Evolutionary conservation across 2,888 invertebrate genomes (phyloP).

Genomic region (Petrolisthes cinctipes): DNA sequence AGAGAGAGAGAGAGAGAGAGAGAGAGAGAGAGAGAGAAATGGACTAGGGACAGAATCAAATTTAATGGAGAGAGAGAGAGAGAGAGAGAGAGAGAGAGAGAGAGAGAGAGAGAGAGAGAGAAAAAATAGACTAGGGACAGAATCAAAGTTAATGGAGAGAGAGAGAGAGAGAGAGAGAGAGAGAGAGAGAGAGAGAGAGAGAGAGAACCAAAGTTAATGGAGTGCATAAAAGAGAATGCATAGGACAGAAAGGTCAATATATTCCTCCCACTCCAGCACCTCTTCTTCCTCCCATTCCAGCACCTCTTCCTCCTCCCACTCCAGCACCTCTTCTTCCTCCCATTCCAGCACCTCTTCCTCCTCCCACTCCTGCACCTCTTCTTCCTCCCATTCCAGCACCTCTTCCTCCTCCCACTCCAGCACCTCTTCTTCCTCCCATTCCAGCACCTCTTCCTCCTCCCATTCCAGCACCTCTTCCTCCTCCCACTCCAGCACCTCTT

Average conservation of each 20-base stretch:
- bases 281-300: neutral
- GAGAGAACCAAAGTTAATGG: too few species aligned
- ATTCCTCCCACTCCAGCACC: neutral
- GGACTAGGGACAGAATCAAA: neutral
- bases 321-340: too few species aligned
- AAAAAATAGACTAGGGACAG: neutral
- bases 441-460: too few species aligned
- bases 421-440: too few species aligned
- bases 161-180: constrained; percentile 14
- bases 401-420: too few species aligned
- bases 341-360: too few species aligned
- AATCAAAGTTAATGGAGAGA: neutral
- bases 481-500: too few species aligned
- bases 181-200: constrained; percentile 16
- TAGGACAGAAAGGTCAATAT: neutral
- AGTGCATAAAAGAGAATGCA: neutral
- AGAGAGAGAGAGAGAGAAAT: neutral
- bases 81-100: neutral
- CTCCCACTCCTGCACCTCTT: too few species aligned
- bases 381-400: too few species aligned
- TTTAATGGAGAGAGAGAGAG: neutral
- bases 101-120: neutral
- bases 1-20: neutral
- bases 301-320: too few species aligned
- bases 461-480: too few species aligned